Conservation (phyloP, 2,888 invertebrate genomes). For the Cheilosia variabilis region DNA sequence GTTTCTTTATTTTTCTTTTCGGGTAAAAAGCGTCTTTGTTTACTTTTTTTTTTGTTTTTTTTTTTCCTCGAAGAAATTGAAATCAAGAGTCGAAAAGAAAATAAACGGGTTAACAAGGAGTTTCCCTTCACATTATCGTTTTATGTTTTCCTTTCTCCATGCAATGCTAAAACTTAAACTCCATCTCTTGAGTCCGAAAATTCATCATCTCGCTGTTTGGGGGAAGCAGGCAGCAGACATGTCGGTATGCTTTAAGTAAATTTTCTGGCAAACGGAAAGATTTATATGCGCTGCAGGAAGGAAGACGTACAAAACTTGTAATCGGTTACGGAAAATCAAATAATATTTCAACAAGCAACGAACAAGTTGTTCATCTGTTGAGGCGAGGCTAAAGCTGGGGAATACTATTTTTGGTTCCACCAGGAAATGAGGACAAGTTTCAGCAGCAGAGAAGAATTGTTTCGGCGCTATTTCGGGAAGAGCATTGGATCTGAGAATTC, state of each 20-base stretch:
- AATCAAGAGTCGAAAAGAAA: constrained; percentile 57
- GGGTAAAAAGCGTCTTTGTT: constrained; percentile 36
- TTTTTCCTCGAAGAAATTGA: constrained; percentile 50
- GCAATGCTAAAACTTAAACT: constrained; percentile 20
- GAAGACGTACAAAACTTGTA: constrained; percentile 53
- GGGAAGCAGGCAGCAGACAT: not conserved
- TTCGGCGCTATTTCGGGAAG: constrained; percentile 1
- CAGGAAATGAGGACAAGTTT: not conserved
- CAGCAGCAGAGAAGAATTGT: constrained; percentile 5
- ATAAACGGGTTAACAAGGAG: constrained; percentile 66
- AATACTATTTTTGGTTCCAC: not conserved
- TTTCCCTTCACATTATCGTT: constrained; percentile 44
- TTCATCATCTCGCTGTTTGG: constrained; percentile 30
- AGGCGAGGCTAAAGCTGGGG: constrained; percentile 4
- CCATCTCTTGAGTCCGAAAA: constrained; percentile 16
- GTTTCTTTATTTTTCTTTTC: constrained; percentile 28
- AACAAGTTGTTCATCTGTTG: constrained; percentile 73
- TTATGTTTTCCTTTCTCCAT: not conserved
- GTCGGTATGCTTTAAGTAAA: constrained; percentile 28
- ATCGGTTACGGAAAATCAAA: constrained; percentile 73
- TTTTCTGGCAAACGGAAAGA: constrained; percentile 50
- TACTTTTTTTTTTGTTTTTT: constrained; percentile 12
- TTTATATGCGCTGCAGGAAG: constrained; percentile 34
- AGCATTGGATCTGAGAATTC: constrained; percentile 50
- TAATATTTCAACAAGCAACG: constrained; percentile 67